Conservation (phyloP, 2,113 vertebrate species). For the Boulengeromyrus knoepffleri region DNA sequence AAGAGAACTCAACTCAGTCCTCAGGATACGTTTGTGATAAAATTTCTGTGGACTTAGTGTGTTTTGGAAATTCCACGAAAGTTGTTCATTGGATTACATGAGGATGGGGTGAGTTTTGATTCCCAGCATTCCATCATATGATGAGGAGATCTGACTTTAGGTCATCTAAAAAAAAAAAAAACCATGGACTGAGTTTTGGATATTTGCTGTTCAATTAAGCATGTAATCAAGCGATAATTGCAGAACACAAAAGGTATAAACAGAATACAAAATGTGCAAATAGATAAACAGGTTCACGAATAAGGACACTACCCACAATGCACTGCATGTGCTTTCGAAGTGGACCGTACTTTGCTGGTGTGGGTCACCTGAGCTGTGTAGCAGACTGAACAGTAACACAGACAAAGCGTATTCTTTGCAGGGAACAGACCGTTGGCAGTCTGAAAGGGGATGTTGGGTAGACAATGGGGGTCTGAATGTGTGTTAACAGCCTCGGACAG, state of each 20-base stretch:
- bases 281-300: neutral
- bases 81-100: neutral
- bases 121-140: neutral
- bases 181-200: neutral
- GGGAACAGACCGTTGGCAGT: neutral
- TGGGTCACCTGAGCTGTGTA: conserved; percentile 28
- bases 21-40: neutral
- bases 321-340: neutral
- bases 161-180: neutral
- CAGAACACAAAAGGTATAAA: neutral
- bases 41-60: neutral
- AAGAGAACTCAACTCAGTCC: neutral
- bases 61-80: neutral
- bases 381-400: conserved; percentile 19
- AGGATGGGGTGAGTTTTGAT: neutral
- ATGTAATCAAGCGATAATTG: neutral
- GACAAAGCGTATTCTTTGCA: neutral
- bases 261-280: too few relatives aligned
- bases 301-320: neutral
- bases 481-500: conserved; percentile 3
- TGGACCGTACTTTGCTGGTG: neutral
- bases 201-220: neutral
- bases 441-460: conserved; percentile 7
- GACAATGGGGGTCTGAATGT: neutral
- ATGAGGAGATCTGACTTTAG: neutral